Evolutionary conservation across 2,888 invertebrate genomes (phyloP), one percentile per base, ranked within the genome.

Genomic region (Macaria liturata): DNA sequence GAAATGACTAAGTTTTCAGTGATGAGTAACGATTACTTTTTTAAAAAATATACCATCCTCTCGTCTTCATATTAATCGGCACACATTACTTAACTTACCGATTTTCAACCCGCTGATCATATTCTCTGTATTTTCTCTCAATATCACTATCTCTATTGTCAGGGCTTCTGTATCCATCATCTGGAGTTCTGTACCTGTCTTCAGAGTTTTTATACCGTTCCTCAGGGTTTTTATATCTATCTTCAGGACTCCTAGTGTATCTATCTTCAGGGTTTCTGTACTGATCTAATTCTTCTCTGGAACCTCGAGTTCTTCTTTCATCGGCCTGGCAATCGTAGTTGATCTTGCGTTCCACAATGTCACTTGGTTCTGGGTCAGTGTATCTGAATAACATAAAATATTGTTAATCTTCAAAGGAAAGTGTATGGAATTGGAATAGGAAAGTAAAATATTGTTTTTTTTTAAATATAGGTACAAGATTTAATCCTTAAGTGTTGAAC

Each of bases 301-400:
- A 84, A 45, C 67, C 69, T 6, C 71, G 65, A 58, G 74, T 71
- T 39, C 78, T 76, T 50, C 77, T 75, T 59, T 84, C 86, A 39
- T 85, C 84, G 46, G 78, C 83, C 57, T 81, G 79, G 49, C 81
- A 80, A 8, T 85, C 82, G 64, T 86, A 85, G 51, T 86, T 84
- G 34, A 80, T 71, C 67, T 85, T 89, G 61, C 75, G 84, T 4
- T 84, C 79, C 1, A 84, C 69, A 46, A 89, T 85, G 32, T 91
- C 91, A 62, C 88, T 90, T 6, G 91, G 91, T 74, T 91, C 91
- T 32, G 91, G 91, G 61, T 91, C 91, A 43, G 89, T 90, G 71
- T 83, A 91, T 68, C 91, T 90, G 62, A 9, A 42, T 8, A n/a
- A 3, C 9, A 31, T 32, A 46, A 6, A 46, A 46, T 46, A 8